Percentiles rank a stretch among this genome's conserved stretches.
phyloP scores from a whole-genome alignment of 2,888 invertebrate genomes.

The Mantis religiosa region DNA sequence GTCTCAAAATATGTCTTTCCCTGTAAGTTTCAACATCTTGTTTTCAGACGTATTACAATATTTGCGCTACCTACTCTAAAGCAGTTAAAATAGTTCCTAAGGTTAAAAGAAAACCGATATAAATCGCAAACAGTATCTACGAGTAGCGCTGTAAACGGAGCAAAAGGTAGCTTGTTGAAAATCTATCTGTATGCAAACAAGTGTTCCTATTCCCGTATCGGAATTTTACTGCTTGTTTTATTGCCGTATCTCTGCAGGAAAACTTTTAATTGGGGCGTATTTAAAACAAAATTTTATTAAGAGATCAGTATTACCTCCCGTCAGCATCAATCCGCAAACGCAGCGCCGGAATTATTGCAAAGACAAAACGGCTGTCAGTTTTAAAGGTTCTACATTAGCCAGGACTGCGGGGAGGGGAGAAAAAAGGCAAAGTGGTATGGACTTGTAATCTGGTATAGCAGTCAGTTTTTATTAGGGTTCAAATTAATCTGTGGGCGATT shows the following conservation, averaged over 20 bases:
- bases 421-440: background rate
- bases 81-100: no score
- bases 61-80: no score
- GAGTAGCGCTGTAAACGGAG: no score
- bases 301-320: background rate
- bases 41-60: no score
- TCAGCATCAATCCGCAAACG: no score
- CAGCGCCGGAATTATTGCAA: background rate
- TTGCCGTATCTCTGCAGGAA: background rate
- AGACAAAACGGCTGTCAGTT: background rate
- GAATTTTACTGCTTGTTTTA: background rate
- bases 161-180: background rate
- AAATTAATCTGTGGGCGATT: conserved; percentile 3
- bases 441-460: background rate
- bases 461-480: background rate
- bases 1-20: no score
- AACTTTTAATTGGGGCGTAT: no score
- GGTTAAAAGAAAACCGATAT: no score
- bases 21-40: no score
- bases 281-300: background rate
- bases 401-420: no score
- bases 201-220: background rate
- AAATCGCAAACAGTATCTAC: no score
- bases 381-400: background rate
- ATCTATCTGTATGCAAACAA: background rate